These are phyloP conservation scores for Cheirogaleus medius DNA, from an alignment of 2,113 vertebrate species.

Conservation along the genomic window DNA sequence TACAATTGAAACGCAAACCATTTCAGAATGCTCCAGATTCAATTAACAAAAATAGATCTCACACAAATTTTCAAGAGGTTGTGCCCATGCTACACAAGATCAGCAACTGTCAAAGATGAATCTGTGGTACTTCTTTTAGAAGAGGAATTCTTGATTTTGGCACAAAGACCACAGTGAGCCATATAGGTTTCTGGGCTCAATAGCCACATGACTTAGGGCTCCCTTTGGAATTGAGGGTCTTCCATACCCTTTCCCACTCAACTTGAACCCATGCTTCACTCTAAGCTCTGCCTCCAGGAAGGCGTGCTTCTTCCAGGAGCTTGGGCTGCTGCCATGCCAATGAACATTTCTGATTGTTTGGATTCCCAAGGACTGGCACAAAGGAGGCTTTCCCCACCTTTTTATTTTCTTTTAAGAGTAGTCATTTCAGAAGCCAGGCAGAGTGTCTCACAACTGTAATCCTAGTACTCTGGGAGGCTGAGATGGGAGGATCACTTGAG, in stretches of 20 bases:
- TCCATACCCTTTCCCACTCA: background rate
- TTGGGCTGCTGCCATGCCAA: background rate
- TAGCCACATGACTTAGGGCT: background rate
- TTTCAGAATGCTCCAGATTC: constrained; percentile 3
- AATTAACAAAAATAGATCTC: background rate
- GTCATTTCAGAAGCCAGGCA: background rate
- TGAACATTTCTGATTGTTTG: background rate
- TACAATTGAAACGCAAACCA: background rate
- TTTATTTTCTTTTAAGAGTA: background rate
- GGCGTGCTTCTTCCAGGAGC: background rate
- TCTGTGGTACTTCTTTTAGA: background rate
- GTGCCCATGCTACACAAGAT: background rate
- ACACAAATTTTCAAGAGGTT: background rate
- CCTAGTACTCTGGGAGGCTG: no score
- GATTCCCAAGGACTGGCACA: background rate
- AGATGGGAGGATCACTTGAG: no score
- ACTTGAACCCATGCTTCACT: background rate
- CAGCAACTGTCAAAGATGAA: background rate
- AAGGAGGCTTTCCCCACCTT: background rate
- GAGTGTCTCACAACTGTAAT: no score
- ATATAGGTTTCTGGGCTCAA: background rate
- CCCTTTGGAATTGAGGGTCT: background rate
- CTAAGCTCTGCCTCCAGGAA: background rate
- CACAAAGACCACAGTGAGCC: background rate
- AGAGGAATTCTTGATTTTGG: background rate